Base-by-base conservation (phyloP, 92 coral and sea anemone species). In the Muricea muricata region DNA sequence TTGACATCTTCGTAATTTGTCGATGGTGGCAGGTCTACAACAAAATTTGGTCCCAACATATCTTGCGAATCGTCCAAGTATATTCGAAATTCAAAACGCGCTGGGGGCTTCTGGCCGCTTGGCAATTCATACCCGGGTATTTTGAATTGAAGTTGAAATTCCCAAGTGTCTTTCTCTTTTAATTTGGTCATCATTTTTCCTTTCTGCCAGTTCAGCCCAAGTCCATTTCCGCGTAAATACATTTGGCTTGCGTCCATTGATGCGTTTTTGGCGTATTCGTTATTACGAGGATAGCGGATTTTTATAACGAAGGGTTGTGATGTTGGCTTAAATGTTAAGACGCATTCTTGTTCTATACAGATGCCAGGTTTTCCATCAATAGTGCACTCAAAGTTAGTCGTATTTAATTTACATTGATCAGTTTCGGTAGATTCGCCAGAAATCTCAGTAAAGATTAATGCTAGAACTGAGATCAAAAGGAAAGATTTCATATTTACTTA, bases 21-120 rank as follows among this genome's bases (percentile, higher is more conserved):
- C 39, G 90, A 87, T 17, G 26, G 76, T 34, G 78, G 82, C 26
- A 81, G 40, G 12, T 75, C 32, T 12, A 81, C 17, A 0, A 61
- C 78, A 57, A 87, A 87, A 54, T 81, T 87, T 57, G 90, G 82
- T 3, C 90, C 90, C 0, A 87, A 54, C 90, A 87, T 87, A 39
- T 87, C 61, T 3, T 6, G 15, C n/a, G 42, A 46, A 17, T 87
- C 90, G 33, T 78, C 35, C n/a, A 78, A 29, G 39, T 32, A 78
- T 13, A 57, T 52, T 2, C 83, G 70, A n/a, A 78, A 78, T 39
- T 78, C 83, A 6, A 78, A 33, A 15, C 50, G 61, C 20, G 55
- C 41, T 20, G 25, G 34, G 7, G 25, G 24, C 65, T 31, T 26
- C 68, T 65, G 56, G 76, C 31, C 60, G 32, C 34, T 73, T 60